Evolutionary conservation across 1,140 invertebrate species (phyloP).

Genomic region (Leptonema lineaticorne): DNA sequence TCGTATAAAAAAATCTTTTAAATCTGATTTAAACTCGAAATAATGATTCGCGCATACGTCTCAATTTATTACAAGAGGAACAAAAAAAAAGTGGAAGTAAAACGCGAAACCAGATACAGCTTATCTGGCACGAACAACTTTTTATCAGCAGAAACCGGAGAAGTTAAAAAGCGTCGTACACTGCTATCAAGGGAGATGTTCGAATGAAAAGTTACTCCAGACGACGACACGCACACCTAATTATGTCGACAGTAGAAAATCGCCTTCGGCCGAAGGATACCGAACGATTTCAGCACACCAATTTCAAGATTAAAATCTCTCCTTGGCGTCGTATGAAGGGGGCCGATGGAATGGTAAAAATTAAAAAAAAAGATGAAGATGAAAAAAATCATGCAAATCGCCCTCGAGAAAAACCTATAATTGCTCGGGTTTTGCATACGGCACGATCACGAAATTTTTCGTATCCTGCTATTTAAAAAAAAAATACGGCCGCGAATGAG

Average conservation of each 20-base stretch:
- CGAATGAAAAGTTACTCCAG: constrained; percentile 3
- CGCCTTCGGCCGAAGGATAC: background rate
- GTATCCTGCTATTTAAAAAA: background rate
- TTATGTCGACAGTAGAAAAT: constrained; percentile 3
- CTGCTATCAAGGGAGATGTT: constrained; percentile 1
- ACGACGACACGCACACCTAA: constrained; percentile 15
- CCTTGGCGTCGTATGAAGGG: background rate
- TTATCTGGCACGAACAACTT: background rate
- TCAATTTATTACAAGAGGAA: no score
- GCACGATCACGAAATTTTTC: constrained; percentile 1
- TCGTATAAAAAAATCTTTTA: no score
- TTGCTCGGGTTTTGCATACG: constrained; percentile 6
- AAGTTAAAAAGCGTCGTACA: constrained; percentile 13
- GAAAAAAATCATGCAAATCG: constrained; percentile 1
- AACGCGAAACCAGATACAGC: background rate
- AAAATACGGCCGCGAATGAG: background rate
- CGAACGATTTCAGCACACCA: background rate
- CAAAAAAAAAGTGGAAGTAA: no score
- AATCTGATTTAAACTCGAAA: no score
- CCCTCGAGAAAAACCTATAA: background rate
- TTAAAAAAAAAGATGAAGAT: background rate
- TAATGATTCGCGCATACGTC: no score
- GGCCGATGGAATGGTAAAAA: no score
- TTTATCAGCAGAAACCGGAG: constrained; percentile 11
- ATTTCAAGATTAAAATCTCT: background rate